phyloP scores from a whole-genome alignment of 2,888 invertebrate genomes.

The Tetanocera ferruginea region DNA sequence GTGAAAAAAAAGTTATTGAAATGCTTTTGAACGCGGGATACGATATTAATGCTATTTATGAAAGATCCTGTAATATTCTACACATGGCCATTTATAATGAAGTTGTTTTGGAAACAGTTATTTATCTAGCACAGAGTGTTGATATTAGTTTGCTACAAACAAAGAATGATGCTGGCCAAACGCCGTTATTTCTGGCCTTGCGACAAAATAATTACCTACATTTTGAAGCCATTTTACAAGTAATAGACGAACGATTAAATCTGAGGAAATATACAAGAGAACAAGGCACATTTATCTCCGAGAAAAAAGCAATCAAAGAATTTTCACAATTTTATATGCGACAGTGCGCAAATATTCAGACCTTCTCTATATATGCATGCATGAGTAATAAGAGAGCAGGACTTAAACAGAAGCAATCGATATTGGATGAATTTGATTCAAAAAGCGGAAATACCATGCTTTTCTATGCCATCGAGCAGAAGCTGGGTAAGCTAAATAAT shows the following conservation, averaged over 20 bases:
- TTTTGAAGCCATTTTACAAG: constrained; percentile 60
- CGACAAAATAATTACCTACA: constrained; percentile 58
- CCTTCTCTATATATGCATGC: neutral
- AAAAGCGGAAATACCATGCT: constrained; percentile 61
- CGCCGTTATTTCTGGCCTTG: constrained; percentile 62
- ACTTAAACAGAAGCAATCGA: constrained; percentile 50
- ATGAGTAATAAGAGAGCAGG: constrained; percentile 34
- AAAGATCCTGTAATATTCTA: constrained; percentile 60
- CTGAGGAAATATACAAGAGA: neutral
- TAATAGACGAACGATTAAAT: constrained; percentile 56
- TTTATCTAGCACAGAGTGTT: constrained; percentile 54
- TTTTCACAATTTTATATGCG: constrained; percentile 52
- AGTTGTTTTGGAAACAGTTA: constrained; percentile 53
- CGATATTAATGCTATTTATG: constrained; percentile 56
- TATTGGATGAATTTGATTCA: constrained; percentile 61
- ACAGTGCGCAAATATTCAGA: constrained; percentile 39
- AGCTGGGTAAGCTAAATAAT: constrained; percentile 53
- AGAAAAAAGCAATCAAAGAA: constrained; percentile 42
- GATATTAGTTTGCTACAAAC: constrained; percentile 57
- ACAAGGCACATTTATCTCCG: neutral
- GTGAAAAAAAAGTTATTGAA: constrained; percentile 53
- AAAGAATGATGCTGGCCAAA: constrained; percentile 64
- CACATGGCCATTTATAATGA: constrained; percentile 64
- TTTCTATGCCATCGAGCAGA: constrained; percentile 62
- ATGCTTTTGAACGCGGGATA: constrained; percentile 54